Evolutionary conservation across 2,113 vertebrate genomes (phyloP).

Genomic region (Aramus guarauna): DNA sequence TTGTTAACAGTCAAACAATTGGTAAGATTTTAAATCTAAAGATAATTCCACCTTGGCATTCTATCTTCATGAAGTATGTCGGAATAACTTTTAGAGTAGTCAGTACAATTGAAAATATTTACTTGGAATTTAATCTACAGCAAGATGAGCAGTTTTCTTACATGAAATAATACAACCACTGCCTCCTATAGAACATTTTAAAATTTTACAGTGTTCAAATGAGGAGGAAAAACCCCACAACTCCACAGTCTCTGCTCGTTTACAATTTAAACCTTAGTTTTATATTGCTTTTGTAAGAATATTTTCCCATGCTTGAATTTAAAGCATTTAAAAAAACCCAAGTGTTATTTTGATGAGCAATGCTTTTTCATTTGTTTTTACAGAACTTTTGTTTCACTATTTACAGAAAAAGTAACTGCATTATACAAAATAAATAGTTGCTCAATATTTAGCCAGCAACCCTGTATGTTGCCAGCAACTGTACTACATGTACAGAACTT

Average conservation of each 20-base stretch:
- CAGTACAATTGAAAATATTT: not conserved
- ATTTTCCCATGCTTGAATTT: not conserved
- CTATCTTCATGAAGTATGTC: not conserved
- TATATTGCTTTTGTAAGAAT: not conserved
- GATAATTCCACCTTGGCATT: not conserved
- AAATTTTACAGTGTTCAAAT: not conserved
- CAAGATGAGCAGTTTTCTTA: not conserved
- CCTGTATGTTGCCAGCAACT: not conserved
- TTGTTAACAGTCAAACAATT: not conserved
- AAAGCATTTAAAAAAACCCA: not conserved
- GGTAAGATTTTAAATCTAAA: not conserved
- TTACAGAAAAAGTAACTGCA: not conserved
- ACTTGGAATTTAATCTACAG: not conserved
- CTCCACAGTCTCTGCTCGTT: not conserved
- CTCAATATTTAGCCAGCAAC: not conserved
- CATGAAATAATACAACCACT: not conserved
- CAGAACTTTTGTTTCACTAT: not conserved
- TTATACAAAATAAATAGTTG: not conserved
- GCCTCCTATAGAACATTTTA: not conserved
- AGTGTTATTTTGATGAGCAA: not conserved
- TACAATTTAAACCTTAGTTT: not conserved
- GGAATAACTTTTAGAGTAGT: not conserved
- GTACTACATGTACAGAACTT: not conserved
- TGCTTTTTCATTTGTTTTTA: not conserved
- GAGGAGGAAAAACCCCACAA: not conserved